Percentiles rank a stretch among this genome's conserved stretches.
Conservation (phyloP, 2,888 invertebrate species). For the Acrobasis consociella region DNA sequence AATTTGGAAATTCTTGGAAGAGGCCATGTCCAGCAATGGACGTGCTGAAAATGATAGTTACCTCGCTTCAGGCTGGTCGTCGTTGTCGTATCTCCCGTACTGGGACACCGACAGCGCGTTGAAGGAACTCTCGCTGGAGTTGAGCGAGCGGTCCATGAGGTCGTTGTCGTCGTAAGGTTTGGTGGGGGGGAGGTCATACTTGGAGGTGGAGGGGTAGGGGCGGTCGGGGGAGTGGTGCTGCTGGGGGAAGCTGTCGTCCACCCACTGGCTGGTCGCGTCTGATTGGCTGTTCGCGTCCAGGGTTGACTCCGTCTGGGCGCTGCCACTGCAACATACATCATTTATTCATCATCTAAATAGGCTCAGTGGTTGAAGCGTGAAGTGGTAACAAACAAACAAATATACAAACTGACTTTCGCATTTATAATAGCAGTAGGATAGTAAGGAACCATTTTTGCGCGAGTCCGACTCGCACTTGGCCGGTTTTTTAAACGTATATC, state of each 20-base stretch:
- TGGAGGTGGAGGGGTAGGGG: slow-evolving; percentile 56
- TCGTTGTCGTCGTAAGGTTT: slow-evolving; percentile 70
- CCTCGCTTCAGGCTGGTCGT: slow-evolving; percentile 20
- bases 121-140: slow-evolving; percentile 75
- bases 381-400: too few relatives aligned
- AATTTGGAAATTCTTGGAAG: too few relatives aligned
- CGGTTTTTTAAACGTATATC: too few relatives aligned
- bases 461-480: too few relatives aligned
- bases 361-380: too few relatives aligned
- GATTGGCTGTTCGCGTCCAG: slow-evolving; percentile 64
- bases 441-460: too few relatives aligned
- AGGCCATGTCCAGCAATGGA: too few relatives aligned
- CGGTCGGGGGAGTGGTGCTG: slow-evolving; percentile 57
- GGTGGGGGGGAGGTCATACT: slow-evolving; percentile 65
- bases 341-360: too few relatives aligned
- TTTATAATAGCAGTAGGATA: too few relatives aligned
- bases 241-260: slow-evolving; percentile 78
- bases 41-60: too few relatives aligned
- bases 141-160: slow-evolving; percentile 65
- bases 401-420: too few relatives aligned
- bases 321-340: slow-evolving; percentile 41
- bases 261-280: slow-evolving; percentile 79
- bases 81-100: slow-evolving; percentile 58
- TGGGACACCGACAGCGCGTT: slow-evolving; percentile 67
- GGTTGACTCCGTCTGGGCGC: slow-evolving; percentile 61